Conservation (phyloP, 2,113 vertebrate species). For the Crocuta crocuta region DNA sequence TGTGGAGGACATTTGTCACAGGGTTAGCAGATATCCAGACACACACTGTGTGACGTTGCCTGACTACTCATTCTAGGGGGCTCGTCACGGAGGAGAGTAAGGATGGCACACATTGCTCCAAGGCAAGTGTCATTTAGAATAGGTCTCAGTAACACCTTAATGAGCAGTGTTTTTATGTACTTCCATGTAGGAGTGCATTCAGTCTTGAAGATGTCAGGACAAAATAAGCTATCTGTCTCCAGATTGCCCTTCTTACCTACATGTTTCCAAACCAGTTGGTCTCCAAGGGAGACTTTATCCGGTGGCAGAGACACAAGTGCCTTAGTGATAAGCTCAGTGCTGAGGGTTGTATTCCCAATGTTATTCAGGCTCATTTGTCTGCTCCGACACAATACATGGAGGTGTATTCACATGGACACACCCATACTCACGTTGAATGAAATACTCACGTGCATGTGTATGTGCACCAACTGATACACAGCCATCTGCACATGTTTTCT, state of each 20-base stretch:
- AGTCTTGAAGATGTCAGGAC: neutral
- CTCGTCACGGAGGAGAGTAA: neutral
- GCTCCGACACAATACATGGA: neutral
- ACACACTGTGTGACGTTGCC: neutral
- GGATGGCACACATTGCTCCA: neutral
- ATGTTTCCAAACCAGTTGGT: neutral
- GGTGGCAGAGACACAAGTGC: neutral
- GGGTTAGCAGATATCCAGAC: constrained; percentile 2
- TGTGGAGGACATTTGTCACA: constrained; percentile 7
- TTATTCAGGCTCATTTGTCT: neutral
- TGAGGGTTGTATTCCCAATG: neutral
- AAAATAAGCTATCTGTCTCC: neutral
- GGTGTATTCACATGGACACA: neutral
- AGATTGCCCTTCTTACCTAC: neutral
- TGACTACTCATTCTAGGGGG: neutral
- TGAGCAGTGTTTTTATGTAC: constrained; percentile 15
- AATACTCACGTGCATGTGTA: neutral
- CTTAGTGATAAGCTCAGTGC: neutral
- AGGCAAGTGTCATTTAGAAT: neutral
- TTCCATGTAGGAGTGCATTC: neutral
- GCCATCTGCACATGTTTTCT: neutral
- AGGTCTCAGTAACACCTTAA: neutral
- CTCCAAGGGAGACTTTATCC: neutral
- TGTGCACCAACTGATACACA: neutral
- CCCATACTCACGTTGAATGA: neutral